phyloP scores from a whole-genome alignment of 1,140 invertebrate genomes.

The Bactericera cockerelli region DNA sequence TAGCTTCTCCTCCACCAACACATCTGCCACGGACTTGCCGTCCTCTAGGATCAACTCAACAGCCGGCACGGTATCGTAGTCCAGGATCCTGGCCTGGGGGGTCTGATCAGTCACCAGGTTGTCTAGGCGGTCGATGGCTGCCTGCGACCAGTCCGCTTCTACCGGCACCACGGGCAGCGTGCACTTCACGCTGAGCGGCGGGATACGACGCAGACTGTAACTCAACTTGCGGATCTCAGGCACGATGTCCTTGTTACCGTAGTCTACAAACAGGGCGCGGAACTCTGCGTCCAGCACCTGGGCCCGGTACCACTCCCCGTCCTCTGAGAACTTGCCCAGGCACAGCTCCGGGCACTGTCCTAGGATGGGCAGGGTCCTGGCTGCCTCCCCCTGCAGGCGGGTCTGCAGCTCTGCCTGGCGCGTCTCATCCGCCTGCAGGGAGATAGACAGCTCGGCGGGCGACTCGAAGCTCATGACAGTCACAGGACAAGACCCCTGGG shows the following conservation, averaged over 20 bases:
- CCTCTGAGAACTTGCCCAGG: slow-evolving; percentile 51
- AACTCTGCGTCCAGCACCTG: slow-evolving; percentile 7
- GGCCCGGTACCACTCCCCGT: slow-evolving; percentile 58
- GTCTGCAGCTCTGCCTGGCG: slow-evolving; percentile 28
- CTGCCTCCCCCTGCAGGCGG: slow-evolving; percentile 37
- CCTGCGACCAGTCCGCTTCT: slow-evolving; percentile 42
- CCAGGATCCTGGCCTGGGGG: not conserved
- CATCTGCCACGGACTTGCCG: slow-evolving; percentile 23
- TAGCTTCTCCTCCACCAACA: slow-evolving; percentile 28
- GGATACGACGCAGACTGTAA: slow-evolving; percentile 27
- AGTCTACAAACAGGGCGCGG: slow-evolving; percentile 66
- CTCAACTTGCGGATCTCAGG: slow-evolving; percentile 29
- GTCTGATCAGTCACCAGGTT: slow-evolving; percentile 30
- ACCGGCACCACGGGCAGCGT: slow-evolving; percentile 46
- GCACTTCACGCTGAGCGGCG: slow-evolving; percentile 31
- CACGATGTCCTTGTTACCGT: slow-evolving; percentile 35
- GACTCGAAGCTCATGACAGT: not conserved
- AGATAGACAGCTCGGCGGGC: not conserved
- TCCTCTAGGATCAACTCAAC: slow-evolving; percentile 19
- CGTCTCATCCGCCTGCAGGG: not conserved
- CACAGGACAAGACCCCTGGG: not conserved
- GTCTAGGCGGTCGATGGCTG: slow-evolving; percentile 40
- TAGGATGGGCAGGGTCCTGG: slow-evolving; percentile 27
- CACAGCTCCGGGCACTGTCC: slow-evolving; percentile 46
- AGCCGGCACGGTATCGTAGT: not conserved